A percentile compares a stretch with the other conserved stretches of the same genome.
These are phyloP conservation scores for Desmodus rotundus DNA, from an alignment of 2,113 vertebrate species.

Conservation along the genomic window DNA sequence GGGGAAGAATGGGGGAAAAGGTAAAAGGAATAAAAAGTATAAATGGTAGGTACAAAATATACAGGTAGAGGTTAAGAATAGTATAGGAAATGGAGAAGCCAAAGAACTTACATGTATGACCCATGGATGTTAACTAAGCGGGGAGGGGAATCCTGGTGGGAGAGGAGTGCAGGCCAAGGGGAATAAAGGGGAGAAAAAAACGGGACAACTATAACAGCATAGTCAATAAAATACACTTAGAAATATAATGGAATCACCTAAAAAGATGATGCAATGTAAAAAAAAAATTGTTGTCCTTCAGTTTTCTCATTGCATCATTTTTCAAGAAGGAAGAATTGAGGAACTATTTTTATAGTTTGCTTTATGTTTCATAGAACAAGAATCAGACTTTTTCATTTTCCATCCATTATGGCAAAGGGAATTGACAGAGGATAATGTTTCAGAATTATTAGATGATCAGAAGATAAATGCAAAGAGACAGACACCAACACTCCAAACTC, in stretches of 20 bases:
- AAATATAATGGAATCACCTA: neutral
- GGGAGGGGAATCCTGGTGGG: too few species aligned
- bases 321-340: neutral
- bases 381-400: constrained; percentile 11
- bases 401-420: neutral
- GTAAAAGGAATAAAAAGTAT: too few species aligned
- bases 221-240: too few species aligned
- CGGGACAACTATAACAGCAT: too few species aligned
- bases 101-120: too few species aligned
- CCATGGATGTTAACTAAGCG: too few species aligned
- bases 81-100: too few species aligned
- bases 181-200: too few species aligned
- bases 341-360: neutral
- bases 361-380: neutral
- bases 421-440: neutral
- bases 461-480: neutral
- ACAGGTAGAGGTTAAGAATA: too few species aligned
- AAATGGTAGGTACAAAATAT: too few species aligned
- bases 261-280: neutral
- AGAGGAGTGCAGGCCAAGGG: too few species aligned
- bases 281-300: neutral
- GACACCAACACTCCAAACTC: neutral
- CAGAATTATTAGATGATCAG: neutral
- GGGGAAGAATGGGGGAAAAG: too few species aligned
- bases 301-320: neutral